A percentile compares a stretch with the other conserved stretches of the same genome.
Conservation (phyloP, 2,888 invertebrate genomes). For the Harpalus rufipes region DNA sequence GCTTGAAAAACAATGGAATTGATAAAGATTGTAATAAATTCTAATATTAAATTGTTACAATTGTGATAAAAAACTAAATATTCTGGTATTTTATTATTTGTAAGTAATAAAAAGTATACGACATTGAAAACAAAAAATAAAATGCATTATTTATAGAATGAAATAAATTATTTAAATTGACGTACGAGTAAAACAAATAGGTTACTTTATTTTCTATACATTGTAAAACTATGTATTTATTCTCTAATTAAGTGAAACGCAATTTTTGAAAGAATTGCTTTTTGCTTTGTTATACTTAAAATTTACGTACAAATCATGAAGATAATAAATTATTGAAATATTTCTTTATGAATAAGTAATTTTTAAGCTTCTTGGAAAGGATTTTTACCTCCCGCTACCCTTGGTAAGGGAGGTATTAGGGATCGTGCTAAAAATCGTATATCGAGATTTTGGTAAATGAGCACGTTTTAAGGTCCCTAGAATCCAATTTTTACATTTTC, state of each 20-base stretch:
- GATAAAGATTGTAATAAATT: background rate
- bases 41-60: background rate
- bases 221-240: background rate
- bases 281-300: background rate
- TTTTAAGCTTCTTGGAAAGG: too few species aligned
- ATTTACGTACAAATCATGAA: background rate
- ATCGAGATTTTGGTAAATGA: too few species aligned
- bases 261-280: background rate
- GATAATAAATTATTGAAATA: background rate
- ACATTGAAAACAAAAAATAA: slow-evolving; percentile 5
- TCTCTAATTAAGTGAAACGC: background rate
- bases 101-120: background rate
- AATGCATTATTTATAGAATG: background rate
- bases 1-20: background rate
- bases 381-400: too few species aligned
- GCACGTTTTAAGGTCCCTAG: too few species aligned
- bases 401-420: too few species aligned
- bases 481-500: too few species aligned
- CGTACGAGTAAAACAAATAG: background rate
- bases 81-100: background rate
- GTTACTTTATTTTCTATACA: background rate
- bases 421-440: too few species aligned
- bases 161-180: slow-evolving; percentile 1
- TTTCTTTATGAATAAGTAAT: too few species aligned
- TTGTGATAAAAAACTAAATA: background rate